Base-by-base conservation (phyloP, 92 coral and sea anemone species). In the Muricea muricata region DNA sequence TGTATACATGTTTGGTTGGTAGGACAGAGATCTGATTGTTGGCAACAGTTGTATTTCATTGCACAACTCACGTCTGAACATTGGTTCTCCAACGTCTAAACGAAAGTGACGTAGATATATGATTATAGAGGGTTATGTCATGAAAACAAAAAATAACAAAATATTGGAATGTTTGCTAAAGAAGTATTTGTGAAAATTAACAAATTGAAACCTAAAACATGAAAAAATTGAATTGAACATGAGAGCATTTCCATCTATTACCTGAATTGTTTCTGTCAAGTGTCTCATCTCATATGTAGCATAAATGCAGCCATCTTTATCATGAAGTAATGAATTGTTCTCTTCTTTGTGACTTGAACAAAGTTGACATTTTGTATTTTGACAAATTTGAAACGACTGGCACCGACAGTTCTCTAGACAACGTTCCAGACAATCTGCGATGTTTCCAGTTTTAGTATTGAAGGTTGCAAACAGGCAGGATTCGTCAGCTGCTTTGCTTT, bases 371-470 rank as follows among this genome's bases (percentile, higher is more conserved):
- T 7, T 29, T 63, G 37, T 63, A 63, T 26, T 63, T 63, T 63
- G 70, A 30, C 70, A 63, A 63, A 63, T 63, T 63, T 63, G 70
- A 63, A 25, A 63, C 70, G 70, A 63, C 37, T 63, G 70, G 30
- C 70, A 63, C 7, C 37, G 37, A 18, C 70, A 63, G 37, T 63
- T 18, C 37, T 28, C 37, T 7, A 61, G 68, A 61, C 68, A 61
- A 35, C 29, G 68, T 6, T 10, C 37, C 33, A 61, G 37, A 61
- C 68, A 61, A 26, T 61, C 68, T 23, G 68, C 68, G 25, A 61
- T 61, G 37, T 61, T 61, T 61, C 34, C 68, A 14, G 18, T 29
- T 61, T 30, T 24, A 1, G 6, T 61, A 2, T 61, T 23, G 14
- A 61, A 61, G 7, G 68, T 26, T 30, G 18, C 37, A 61, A 61